These are phyloP conservation scores for Labeo catla DNA, from an alignment of 2,113 vertebrate species.

Conservation along the genomic window DNA sequence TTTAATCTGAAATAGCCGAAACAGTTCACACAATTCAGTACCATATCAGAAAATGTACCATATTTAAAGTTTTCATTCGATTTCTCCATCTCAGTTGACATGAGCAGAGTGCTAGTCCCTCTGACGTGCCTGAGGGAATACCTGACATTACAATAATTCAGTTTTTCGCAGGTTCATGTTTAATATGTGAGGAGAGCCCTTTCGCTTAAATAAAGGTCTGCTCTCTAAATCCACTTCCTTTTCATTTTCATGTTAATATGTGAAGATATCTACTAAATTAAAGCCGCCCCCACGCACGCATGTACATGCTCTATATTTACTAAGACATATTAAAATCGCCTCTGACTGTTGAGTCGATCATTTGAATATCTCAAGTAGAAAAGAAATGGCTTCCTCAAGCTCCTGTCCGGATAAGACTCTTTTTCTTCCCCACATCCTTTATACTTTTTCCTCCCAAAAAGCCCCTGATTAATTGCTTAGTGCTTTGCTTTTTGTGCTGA, in stretches of 20 bases:
- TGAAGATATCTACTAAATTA: slow-evolving; percentile 20
- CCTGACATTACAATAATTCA: slow-evolving; percentile 68
- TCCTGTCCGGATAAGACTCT: background rate
- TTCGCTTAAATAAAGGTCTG: slow-evolving; percentile 56
- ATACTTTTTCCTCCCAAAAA: slow-evolving; percentile 7
- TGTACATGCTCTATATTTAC: slow-evolving; percentile 20
- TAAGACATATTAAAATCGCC: slow-evolving; percentile 4
- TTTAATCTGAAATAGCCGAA: background rate
- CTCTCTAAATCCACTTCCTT: slow-evolving; percentile 44
- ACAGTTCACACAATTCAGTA: background rate
- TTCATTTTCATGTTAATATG: slow-evolving; percentile 55
- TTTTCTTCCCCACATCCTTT: background rate
- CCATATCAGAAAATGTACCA: background rate
- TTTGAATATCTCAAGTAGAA: slow-evolving; percentile 19
- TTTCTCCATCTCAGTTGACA: slow-evolving; percentile 54
- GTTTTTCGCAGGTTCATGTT: slow-evolving; percentile 64
- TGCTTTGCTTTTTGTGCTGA: slow-evolving; percentile 58
- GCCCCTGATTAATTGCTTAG: slow-evolving; percentile 63
- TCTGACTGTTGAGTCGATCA: slow-evolving; percentile 9
- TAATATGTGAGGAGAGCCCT: slow-evolving; percentile 68
- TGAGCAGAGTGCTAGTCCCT: slow-evolving; percentile 62
- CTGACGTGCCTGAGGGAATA: slow-evolving; percentile 64
- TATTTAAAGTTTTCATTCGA: background rate
- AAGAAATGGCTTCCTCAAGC: background rate
- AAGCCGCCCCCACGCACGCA: background rate